These are phyloP conservation scores for Beris chalybata DNA, from an alignment of 2,888 invertebrate genomes.

Conservation along the genomic window DNA sequence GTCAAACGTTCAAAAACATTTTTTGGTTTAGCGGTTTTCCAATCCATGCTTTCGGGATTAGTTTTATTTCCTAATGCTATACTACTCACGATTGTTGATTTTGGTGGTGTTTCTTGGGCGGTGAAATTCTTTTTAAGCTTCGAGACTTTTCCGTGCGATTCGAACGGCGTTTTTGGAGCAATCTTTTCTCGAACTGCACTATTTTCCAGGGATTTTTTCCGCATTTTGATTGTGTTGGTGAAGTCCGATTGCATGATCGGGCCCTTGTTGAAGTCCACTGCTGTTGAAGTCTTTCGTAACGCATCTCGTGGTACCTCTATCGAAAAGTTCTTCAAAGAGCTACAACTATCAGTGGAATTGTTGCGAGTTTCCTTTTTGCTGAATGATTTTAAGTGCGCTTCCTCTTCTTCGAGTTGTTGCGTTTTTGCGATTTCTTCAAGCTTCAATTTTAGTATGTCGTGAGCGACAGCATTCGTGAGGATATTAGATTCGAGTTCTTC, in stretches of 20 bases:
- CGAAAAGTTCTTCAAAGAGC: slow-evolving; percentile 27
- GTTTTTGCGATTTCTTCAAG: slow-evolving; percentile 52
- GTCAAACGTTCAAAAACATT: slow-evolving; percentile 46
- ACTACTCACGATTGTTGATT: slow-evolving; percentile 41
- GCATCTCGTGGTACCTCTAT: slow-evolving; percentile 34
- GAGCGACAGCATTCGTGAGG: slow-evolving; percentile 47
- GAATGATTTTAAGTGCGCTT: not conserved
- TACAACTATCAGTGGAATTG: not conserved
- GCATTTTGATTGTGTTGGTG: slow-evolving; percentile 55
- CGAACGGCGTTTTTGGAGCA: slow-evolving; percentile 44
- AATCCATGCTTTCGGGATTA: slow-evolving; percentile 27
- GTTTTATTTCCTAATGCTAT: slow-evolving; percentile 36
- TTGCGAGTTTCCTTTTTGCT: no score
- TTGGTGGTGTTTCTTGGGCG: not conserved
- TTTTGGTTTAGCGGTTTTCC: slow-evolving; percentile 38
- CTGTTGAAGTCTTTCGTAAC: slow-evolving; percentile 1
- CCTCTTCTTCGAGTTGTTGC: slow-evolving; percentile 36
- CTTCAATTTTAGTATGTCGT: slow-evolving; percentile 49
- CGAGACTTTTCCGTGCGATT: slow-evolving; percentile 51
- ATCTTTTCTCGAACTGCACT: slow-evolving; percentile 51
- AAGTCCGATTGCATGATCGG: slow-evolving; percentile 55
- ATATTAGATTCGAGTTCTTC: slow-evolving; percentile 37
- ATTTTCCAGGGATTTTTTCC: slow-evolving; percentile 54
- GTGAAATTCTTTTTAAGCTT: slow-evolving; percentile 51
- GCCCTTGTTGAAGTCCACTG: slow-evolving; percentile 39